Percentiles rank a stretch among this genome's conserved stretches.
phyloP scores from a whole-genome alignment of 2,113 vertebrate species.

The Myodes glareolus region DNA sequence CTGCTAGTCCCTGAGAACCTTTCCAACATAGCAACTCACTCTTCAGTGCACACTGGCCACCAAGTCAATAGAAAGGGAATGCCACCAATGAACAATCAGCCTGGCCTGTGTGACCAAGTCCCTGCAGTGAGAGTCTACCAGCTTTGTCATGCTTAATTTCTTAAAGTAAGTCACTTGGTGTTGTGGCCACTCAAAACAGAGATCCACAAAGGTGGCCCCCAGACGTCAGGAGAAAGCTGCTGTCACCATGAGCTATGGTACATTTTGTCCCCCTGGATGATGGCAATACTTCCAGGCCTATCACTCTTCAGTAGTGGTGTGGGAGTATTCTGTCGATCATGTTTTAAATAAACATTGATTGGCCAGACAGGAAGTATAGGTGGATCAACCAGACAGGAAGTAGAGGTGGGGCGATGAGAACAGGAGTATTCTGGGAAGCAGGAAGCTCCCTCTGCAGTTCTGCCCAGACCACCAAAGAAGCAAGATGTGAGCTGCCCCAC shows the following conservation, averaged over 20 bases:
- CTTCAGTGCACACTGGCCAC: too few relatives aligned
- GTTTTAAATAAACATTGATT: too few relatives aligned
- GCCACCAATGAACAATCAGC: not conserved
- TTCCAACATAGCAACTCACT: not conserved
- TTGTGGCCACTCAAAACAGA: not conserved
- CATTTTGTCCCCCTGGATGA: not conserved
- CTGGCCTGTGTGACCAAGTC: not conserved
- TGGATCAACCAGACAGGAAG: too few relatives aligned
- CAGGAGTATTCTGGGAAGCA: too few relatives aligned
- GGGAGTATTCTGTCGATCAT: too few relatives aligned
- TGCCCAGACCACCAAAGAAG: too few relatives aligned
- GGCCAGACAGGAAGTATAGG: too few relatives aligned
- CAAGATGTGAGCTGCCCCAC: too few relatives aligned
- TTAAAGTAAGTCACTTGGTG: not conserved
- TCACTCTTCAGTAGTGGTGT: too few relatives aligned
- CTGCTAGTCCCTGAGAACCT: fast-evolving
- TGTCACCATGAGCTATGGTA: not conserved
- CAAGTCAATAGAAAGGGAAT: not conserved
- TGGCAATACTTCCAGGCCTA: fast-evolving
- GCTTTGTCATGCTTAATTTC: not conserved
- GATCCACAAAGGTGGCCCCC: not conserved
- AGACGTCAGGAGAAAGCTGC: fast-evolving
- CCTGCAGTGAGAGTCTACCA: not conserved
- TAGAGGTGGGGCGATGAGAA: too few relatives aligned
- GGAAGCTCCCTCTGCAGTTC: too few relatives aligned